These are phyloP conservation scores for Typhlichthys eigenmanni DNA, from an alignment of 2,797 vertebrate species.

Conservation along the genomic window DNA sequence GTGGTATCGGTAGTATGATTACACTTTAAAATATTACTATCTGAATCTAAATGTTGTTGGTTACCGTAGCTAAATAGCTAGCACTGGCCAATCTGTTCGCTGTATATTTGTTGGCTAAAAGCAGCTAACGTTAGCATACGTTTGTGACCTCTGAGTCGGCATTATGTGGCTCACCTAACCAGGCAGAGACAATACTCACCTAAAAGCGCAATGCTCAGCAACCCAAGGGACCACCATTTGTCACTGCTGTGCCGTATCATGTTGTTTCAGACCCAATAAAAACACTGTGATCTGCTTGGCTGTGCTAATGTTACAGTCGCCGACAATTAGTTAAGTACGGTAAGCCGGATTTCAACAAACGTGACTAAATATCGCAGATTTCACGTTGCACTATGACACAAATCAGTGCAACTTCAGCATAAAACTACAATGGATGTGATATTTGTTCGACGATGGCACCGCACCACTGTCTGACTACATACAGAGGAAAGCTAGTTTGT, in stretches of 20 bases:
- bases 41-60: too few species aligned
- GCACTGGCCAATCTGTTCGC: too few species aligned
- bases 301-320: conserved; percentile 40
- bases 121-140: not conserved
- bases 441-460: conserved; percentile 3
- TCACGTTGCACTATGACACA: not conserved
- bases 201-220: conserved; percentile 57
- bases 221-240: conserved; percentile 41
- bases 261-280: conserved; percentile 28
- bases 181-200: conserved; percentile 53
- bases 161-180: not conserved
- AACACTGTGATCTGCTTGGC: conserved; percentile 24
- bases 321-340: too few species aligned
- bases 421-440: not conserved
- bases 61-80: too few species aligned
- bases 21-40: too few species aligned
- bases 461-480: conserved; percentile 6
- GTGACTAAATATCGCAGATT: not conserved
- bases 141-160: conserved; percentile 28
- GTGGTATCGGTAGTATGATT: too few species aligned
- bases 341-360: not conserved
- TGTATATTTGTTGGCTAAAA: not conserved
- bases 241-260: conserved; percentile 55
- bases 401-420: too few species aligned
- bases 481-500: conserved; percentile 19